phyloP scores from a whole-genome alignment of 1,140 invertebrate genomes.

The Zaprionus tsacasi region DNA sequence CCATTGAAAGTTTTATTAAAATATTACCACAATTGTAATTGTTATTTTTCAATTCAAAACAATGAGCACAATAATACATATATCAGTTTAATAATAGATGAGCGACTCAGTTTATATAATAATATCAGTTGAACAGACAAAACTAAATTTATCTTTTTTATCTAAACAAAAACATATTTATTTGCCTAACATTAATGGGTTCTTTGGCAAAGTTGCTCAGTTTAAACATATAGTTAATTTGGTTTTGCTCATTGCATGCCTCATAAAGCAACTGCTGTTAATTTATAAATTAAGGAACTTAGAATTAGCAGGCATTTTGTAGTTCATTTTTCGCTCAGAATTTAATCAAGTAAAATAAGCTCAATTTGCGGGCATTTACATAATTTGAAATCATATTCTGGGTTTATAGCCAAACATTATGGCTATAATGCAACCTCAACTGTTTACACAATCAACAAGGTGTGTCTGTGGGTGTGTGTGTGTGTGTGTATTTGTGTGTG shows the following conservation, averaged over 20 bases:
- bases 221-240: background rate
- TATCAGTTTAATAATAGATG: too few relatives aligned
- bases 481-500: conserved; percentile 21
- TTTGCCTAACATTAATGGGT: background rate
- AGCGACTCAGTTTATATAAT: too few relatives aligned
- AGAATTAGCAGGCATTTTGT: background rate
- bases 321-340: conserved; percentile 10
- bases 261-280: background rate
- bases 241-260: background rate
- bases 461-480: conserved; percentile 30
- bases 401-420: conserved; percentile 58
- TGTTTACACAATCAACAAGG: conserved; percentile 22
- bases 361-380: conserved; percentile 24
- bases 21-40: background rate
- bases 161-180: background rate
- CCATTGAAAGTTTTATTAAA: conserved; percentile 3
- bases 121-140: background rate
- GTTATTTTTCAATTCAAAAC: background rate
- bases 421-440: conserved; percentile 25
- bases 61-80: too few relatives aligned
- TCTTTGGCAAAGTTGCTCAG: background rate
- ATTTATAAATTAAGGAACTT: conserved; percentile 1
- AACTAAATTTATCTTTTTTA: background rate
- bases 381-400: conserved; percentile 23
- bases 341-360: conserved; percentile 24